phyloP scores from a whole-genome alignment of 2,113 vertebrate genomes.

The Pachypanchax playfairii region DNA sequence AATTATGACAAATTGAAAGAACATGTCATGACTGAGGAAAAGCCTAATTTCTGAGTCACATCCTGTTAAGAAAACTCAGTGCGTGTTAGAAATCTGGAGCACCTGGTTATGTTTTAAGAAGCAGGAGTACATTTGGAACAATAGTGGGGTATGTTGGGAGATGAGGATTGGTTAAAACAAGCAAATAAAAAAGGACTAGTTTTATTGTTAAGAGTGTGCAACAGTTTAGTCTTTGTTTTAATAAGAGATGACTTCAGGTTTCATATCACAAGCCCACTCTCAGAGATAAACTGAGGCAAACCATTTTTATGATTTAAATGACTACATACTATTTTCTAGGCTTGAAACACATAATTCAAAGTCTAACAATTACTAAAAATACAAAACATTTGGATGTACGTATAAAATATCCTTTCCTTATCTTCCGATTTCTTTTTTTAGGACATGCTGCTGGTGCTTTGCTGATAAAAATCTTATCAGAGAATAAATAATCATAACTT shows the following conservation, averaged over 20 bases:
- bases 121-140: background rate
- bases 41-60: slow-evolving; percentile 14
- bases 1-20: slow-evolving; percentile 34
- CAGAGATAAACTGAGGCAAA: background rate
- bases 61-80: slow-evolving; percentile 10
- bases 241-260: background rate
- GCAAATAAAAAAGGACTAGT: too few relatives aligned
- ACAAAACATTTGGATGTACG: background rate
- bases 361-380: background rate
- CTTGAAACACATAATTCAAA: too few relatives aligned
- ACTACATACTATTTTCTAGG: background rate
- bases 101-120: background rate
- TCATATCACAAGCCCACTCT: background rate
- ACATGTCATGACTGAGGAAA: slow-evolving; percentile 16
- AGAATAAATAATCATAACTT: background rate
- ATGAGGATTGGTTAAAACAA: background rate
- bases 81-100: background rate
- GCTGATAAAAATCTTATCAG: background rate
- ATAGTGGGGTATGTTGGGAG: background rate
- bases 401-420: background rate
- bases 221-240: background rate
- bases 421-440: background rate
- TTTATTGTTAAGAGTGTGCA: too few relatives aligned
- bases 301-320: background rate
- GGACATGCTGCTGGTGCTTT: background rate